These are phyloP conservation scores for Plagodis pulveraria DNA, from an alignment of 2,888 invertebrate genomes.

Conservation along the genomic window DNA sequence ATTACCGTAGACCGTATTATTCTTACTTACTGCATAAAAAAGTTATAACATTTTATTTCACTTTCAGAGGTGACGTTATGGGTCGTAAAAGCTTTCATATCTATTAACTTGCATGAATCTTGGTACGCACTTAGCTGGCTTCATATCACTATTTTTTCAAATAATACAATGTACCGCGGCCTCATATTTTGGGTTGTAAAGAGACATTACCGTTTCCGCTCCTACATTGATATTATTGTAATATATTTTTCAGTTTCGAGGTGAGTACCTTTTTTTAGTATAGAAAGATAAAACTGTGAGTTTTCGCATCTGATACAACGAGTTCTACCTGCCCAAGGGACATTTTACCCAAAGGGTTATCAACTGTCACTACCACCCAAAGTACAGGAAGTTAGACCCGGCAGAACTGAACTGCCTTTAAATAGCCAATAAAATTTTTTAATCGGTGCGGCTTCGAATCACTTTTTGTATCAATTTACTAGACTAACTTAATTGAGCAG, in stretches of 20 bases:
- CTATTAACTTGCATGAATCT: constrained; percentile 67
- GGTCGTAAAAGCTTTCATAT: constrained; percentile 67
- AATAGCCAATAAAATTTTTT: no score
- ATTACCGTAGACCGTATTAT: constrained; percentile 43
- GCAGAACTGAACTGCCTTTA: no score
- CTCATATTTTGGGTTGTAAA: constrained; percentile 9
- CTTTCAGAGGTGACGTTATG: constrained; percentile 65
- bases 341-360: no score
- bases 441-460: no score
- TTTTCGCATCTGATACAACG: no score
- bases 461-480: no score
- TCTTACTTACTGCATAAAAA: constrained; percentile 56
- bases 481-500: background rate
- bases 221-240: background rate
- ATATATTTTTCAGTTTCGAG: background rate
- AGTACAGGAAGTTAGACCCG: no score
- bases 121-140: constrained; percentile 49
- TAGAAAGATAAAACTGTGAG: no score
- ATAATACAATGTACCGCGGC: constrained; percentile 15
- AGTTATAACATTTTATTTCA: constrained; percentile 65
- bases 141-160: constrained; percentile 42
- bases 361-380: no score
- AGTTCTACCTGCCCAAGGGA: no score
- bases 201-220: background rate
- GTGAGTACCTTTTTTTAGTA: no score